Evolutionary conservation across 2,797 vertebrate genomes (phyloP).

Genomic region (Danionella dracula): DNA sequence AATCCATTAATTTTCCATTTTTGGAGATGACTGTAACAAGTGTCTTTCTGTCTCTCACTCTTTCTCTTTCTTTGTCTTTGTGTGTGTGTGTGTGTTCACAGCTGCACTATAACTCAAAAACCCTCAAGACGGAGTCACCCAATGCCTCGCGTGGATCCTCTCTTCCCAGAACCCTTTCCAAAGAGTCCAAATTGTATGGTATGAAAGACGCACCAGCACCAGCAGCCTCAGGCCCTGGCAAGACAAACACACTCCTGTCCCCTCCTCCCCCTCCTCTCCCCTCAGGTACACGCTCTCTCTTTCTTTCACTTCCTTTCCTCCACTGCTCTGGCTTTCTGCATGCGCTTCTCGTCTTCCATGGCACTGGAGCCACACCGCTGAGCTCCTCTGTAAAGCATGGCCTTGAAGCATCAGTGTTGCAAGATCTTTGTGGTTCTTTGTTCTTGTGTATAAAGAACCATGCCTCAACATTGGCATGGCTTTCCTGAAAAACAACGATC

Average conservation of each 20-base stretch:
- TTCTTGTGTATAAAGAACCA: too few species aligned
- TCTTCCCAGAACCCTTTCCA: constrained; percentile 92
- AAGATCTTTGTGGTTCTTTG: not conserved
- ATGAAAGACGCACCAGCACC: constrained; percentile 86
- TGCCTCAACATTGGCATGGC: too few species aligned
- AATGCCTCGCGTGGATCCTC: constrained; percentile 93
- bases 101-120: constrained; percentile 99
- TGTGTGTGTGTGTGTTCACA: constrained; percentile 47
- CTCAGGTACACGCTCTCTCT: constrained; percentile 79
- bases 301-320: constrained; percentile 26
- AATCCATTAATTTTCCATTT: too few species aligned
- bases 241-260: constrained; percentile 93
- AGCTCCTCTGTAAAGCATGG: not conserved
- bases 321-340: constrained; percentile 38
- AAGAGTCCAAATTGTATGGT: constrained; percentile 99
- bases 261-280: constrained; percentile 92
- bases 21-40: too few species aligned
- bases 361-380: constrained; percentile 7
- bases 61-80: too few species aligned
- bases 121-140: constrained; percentile 92
- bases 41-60: too few species aligned
- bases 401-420: not conserved
- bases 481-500: too few species aligned
- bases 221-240: constrained; percentile 81
- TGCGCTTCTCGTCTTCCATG: too few species aligned